A percentile compares a stretch with the other conserved stretches of the same genome.
Evolutionary conservation across 2,113 vertebrate species (phyloP).

Genomic region (Urocolius indicus): DNA sequence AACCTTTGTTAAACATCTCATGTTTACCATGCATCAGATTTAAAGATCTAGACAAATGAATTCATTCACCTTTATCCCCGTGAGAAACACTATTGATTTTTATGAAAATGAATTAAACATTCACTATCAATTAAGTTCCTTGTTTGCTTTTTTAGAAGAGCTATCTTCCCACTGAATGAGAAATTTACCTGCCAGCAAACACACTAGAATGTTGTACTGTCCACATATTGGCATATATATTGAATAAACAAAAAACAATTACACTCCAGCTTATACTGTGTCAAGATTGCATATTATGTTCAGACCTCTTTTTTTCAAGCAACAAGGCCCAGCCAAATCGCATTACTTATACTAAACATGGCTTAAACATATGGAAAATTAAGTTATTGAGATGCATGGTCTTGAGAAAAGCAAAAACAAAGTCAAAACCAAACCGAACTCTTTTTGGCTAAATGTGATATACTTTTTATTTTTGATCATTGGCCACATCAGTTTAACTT

Average conservation of each 20-base stretch:
- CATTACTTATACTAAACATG: constrained; percentile 28
- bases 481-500: neutral
- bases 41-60: constrained; percentile 71
- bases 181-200: constrained; percentile 53
- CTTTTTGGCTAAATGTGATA: neutral
- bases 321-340: constrained; percentile 23
- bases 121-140: constrained; percentile 63
- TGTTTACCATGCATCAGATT: constrained; percentile 52
- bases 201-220: constrained; percentile 10
- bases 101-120: constrained; percentile 71
- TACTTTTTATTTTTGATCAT: neutral
- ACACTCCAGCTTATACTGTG: constrained; percentile 45
- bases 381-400: neutral
- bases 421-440: accelerated
- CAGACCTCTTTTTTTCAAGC: constrained; percentile 37
- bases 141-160: constrained; percentile 28
- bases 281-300: constrained; percentile 37
- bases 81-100: constrained; percentile 71
- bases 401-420: neutral
- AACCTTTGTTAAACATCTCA: constrained; percentile 14
- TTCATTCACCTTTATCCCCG: constrained; percentile 65
- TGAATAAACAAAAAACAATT: constrained; percentile 70
- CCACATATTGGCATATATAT: constrained; percentile 28
- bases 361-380: constrained; percentile 54
- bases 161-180: constrained; percentile 45